A percentile compares a stretch with the other conserved stretches of the same genome.
Evolutionary conservation across 64 coral and sea anemone genomes (phyloP).

Genomic region (Pocillopora damicornis): DNA sequence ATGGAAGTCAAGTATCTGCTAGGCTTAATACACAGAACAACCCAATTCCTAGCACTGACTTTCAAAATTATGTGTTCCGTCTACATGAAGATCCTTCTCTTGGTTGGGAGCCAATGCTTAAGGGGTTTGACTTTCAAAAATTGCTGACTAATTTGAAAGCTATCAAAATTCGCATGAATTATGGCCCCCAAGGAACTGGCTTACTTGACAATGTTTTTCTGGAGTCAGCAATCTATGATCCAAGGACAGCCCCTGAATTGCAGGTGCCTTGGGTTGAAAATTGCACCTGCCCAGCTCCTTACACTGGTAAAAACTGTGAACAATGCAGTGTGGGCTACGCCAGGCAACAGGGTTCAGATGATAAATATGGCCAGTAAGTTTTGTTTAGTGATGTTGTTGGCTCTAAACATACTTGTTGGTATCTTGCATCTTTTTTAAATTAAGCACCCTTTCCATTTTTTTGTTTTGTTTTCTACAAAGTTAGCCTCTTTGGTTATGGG

Average conservation of each 20-base stretch:
- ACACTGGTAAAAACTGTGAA: constrained; percentile 68
- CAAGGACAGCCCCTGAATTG: constrained; percentile 12
- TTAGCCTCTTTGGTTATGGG: too few species aligned
- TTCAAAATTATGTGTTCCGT: constrained; percentile 80
- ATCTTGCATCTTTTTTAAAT: too few species aligned
- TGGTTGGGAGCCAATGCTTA: constrained; percentile 82
- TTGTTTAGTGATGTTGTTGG: neutral
- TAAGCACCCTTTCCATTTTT: too few species aligned
- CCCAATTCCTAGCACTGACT: constrained; percentile 60
- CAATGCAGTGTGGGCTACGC: constrained; percentile 75
- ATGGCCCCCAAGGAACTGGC: constrained; percentile 90
- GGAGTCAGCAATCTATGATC: constrained; percentile 75
- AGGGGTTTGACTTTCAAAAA: constrained; percentile 81
- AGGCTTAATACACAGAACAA: constrained; percentile 80
- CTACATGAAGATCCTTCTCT: constrained; percentile 87
- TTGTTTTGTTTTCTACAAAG: too few species aligned
- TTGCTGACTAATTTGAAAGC: constrained; percentile 62
- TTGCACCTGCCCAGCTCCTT: constrained; percentile 79
- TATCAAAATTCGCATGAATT: constrained; percentile 91
- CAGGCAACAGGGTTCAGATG: constrained; percentile 21
- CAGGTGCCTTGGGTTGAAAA: constrained; percentile 91
- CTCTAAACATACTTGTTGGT: too few species aligned
- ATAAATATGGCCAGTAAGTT: constrained; percentile 86
- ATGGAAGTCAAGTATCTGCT: constrained; percentile 66
- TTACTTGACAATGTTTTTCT: constrained; percentile 86